A percentile compares a stretch with the other conserved stretches of the same genome.
These are phyloP conservation scores for Eulithis prunata DNA, from an alignment of 2,888 invertebrate genomes.

Conservation along the genomic window DNA sequence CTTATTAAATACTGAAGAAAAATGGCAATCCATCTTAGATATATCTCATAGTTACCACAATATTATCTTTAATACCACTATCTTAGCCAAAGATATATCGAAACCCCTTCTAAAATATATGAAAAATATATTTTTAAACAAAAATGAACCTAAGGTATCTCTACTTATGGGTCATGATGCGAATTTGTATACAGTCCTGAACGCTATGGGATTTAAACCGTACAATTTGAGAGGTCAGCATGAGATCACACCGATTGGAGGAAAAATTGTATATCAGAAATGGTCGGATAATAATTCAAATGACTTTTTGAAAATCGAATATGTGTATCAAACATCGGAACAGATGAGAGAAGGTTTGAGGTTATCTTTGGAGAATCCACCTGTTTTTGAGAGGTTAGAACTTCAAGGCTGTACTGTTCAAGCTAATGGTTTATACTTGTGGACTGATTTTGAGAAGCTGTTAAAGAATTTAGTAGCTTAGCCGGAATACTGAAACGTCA, in stretches of 20 bases:
- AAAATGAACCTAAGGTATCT: conserved; percentile 53
- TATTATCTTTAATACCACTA: conserved; percentile 65
- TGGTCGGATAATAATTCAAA: conserved; percentile 56
- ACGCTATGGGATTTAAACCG: conserved; percentile 57
- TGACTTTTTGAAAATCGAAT: conserved; percentile 63
- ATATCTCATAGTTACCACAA: conserved; percentile 65
- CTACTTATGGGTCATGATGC: conserved; percentile 76
- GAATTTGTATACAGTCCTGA: conserved; percentile 67
- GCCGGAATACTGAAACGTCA: not conserved
- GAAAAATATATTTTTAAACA: conserved; percentile 52
- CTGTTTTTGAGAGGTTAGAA: conserved; percentile 56
- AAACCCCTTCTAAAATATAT: conserved; percentile 62
- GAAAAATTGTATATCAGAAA: conserved; percentile 74
- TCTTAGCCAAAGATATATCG: conserved; percentile 68
- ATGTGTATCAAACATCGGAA: conserved; percentile 65
- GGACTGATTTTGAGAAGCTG: conserved; percentile 49
- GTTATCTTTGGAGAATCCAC: conserved; percentile 60
- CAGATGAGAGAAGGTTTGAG: conserved; percentile 60
- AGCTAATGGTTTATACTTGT: conserved; percentile 63
- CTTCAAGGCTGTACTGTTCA: conserved; percentile 59
- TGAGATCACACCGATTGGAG: conserved; percentile 66
- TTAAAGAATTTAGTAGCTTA: conserved; percentile 20
- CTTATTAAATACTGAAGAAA: conserved; percentile 42
- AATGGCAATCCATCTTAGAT: conserved; percentile 60
- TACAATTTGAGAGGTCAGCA: conserved; percentile 59